Percentiles rank a stretch among this genome's conserved stretches.
Conservation (phyloP, 2,888 invertebrate genomes). For the Platypus cylindrus region DNA sequence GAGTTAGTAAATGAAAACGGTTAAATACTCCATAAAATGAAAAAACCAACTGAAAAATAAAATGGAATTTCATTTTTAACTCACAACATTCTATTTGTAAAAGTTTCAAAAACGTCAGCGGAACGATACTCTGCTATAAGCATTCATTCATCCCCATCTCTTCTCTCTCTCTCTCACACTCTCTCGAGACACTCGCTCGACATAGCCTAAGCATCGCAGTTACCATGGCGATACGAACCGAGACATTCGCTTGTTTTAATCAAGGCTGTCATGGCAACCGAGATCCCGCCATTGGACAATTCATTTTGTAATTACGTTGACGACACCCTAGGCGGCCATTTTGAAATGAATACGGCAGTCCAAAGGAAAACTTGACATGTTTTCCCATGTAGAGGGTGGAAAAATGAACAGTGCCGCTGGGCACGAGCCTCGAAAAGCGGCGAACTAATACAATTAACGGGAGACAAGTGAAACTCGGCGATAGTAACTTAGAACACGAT, state of each 20-base stretch:
- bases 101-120: too few relatives aligned
- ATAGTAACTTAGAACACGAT: slow-evolving; percentile 30
- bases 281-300: slow-evolving; percentile 41
- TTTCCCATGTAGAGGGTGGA: slow-evolving; percentile 12
- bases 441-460: slow-evolving; percentile 40
- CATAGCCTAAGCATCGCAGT: slow-evolving; percentile 28
- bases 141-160: too few relatives aligned
- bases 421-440: slow-evolving; percentile 31
- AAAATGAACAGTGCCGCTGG: slow-evolving; percentile 22
- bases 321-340: slow-evolving; percentile 41
- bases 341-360: slow-evolving; percentile 35
- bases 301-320: slow-evolving; percentile 40
- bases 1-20: too few relatives aligned
- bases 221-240: slow-evolving; percentile 34
- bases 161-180: slow-evolving; percentile 19
- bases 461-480: slow-evolving; percentile 40
- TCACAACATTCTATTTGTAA: too few relatives aligned
- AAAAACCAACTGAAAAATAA: too few relatives aligned
- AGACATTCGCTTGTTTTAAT: slow-evolving; percentile 40
- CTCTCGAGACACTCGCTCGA: slow-evolving; percentile 31
- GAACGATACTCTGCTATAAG: too few relatives aligned
- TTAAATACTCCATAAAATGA: too few relatives aligned
- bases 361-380: slow-evolving; percentile 15
- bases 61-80: too few relatives aligned
- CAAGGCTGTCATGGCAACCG: slow-evolving; percentile 40